Evolutionary conservation across 2,888 invertebrate species (phyloP).

Genomic region (Drosophila flavopinicola): DNA sequence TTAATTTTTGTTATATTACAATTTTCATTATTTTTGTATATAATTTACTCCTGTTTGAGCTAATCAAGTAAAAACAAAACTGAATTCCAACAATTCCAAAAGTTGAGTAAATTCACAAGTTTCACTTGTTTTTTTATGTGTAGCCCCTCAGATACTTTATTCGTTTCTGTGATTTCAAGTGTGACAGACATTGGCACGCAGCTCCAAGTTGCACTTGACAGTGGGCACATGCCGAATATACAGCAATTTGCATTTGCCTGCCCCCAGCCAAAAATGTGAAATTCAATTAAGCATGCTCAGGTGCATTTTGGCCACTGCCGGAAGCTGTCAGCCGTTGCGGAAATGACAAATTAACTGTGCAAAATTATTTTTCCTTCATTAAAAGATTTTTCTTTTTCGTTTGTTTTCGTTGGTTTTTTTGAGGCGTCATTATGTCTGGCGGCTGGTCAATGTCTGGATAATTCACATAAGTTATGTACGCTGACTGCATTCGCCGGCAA

Average conservation of each 20-base stretch:
- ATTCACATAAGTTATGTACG: slow-evolving; percentile 25
- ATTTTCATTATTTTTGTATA: too few species aligned
- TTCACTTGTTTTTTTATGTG: background rate
- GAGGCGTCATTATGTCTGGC: slow-evolving; percentile 37
- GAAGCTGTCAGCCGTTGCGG: slow-evolving; percentile 48
- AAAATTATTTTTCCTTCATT: slow-evolving; percentile 35
- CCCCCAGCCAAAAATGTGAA: slow-evolving; percentile 47
- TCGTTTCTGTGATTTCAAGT: slow-evolving; percentile 60
- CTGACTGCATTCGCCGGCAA: slow-evolving; percentile 24
- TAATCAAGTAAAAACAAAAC: too few species aligned
- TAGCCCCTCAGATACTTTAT: slow-evolving; percentile 19
- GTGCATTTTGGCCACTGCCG: slow-evolving; percentile 49
- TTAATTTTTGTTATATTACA: too few species aligned
- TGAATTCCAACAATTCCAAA: background rate
- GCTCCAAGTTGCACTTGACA: slow-evolving; percentile 55
- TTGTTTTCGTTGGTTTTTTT: background rate
- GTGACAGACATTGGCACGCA: slow-evolving; percentile 60
- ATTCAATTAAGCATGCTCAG: slow-evolving; percentile 70
- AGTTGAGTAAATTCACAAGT: background rate
- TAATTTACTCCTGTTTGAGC: too few species aligned
- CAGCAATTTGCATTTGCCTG: slow-evolving; percentile 27
- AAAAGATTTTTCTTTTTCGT: slow-evolving; percentile 2
- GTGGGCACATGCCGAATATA: slow-evolving; percentile 50
- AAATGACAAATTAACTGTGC: slow-evolving; percentile 55
- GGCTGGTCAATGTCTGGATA: slow-evolving; percentile 30